phyloP scores from a whole-genome alignment of 2,113 vertebrate species.

The Pterocles gutturalis region DNA sequence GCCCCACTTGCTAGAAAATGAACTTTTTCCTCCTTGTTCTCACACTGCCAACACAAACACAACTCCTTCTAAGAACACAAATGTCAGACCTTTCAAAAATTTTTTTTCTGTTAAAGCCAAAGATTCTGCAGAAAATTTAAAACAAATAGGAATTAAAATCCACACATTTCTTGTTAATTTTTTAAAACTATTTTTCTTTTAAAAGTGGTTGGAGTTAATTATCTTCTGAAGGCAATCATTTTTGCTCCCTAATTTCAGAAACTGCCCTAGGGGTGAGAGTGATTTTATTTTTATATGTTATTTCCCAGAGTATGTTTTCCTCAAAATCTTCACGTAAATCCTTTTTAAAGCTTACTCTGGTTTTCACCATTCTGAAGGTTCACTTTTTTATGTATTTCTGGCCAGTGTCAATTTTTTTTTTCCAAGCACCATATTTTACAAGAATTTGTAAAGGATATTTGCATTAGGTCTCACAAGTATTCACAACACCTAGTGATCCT shows the following conservation, averaged over 20 bases:
- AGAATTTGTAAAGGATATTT: neutral
- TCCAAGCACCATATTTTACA: neutral
- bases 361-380: neutral
- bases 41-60: neutral
- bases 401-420: neutral
- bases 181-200: neutral
- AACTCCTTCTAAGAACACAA: neutral
- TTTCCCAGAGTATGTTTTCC: neutral
- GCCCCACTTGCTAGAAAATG: neutral
- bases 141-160: neutral
- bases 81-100: neutral
- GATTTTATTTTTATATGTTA: neutral
- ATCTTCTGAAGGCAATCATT: neutral
- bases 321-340: neutral
- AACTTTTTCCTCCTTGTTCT: neutral
- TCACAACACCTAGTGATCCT: neutral
- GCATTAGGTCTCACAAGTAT: neutral
- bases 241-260: neutral
- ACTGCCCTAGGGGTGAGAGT: neutral
- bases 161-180: neutral
- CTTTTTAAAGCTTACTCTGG: neutral
- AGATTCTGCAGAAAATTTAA: neutral
- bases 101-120: neutral
- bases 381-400: neutral
- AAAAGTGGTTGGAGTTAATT: neutral